A percentile compares a stretch with the other conserved stretches of the same genome.
These are phyloP conservation scores for Malacoraja senta DNA, from an alignment of 2,797 vertebrate genomes.

Conservation along the genomic window DNA sequence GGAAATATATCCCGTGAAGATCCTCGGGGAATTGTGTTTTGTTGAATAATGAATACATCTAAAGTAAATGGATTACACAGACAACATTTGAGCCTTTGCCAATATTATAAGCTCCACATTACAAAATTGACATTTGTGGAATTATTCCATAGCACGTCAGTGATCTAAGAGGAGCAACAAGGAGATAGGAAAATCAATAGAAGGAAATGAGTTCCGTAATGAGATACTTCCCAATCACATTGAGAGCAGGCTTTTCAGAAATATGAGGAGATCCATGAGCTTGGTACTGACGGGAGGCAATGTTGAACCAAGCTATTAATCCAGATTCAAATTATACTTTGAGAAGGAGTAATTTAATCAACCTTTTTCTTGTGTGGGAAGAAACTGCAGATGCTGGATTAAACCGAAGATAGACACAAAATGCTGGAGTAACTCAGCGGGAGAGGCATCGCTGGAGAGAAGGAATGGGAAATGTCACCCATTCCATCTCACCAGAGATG, in stretches of 20 bases:
- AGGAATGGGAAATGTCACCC: too few relatives aligned
- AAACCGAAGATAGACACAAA: too few relatives aligned
- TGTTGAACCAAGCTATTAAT: background rate
- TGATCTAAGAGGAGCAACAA: background rate
- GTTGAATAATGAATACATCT: background rate
- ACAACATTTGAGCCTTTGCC: background rate
- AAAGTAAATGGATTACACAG: background rate
- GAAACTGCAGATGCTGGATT: too few relatives aligned
- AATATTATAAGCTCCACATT: background rate
- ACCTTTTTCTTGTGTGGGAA: too few relatives aligned
- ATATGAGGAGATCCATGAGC: background rate
- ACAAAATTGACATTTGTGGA: background rate
- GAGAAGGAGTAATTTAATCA: background rate
- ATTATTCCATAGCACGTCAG: background rate
- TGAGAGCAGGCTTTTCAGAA: background rate
- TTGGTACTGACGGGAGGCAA: background rate
- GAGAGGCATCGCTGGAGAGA: too few relatives aligned
- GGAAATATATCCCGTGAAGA: background rate
- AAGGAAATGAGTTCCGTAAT: background rate
- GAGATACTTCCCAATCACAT: background rate
- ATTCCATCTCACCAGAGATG: too few relatives aligned
- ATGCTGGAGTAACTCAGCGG: too few relatives aligned
- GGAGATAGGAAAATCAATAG: background rate
- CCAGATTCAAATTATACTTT: background rate
- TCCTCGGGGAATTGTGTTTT: background rate